phyloP scores from a whole-genome alignment of 1,140 invertebrate genomes.

The Caenorhabditis remanei region DNA sequence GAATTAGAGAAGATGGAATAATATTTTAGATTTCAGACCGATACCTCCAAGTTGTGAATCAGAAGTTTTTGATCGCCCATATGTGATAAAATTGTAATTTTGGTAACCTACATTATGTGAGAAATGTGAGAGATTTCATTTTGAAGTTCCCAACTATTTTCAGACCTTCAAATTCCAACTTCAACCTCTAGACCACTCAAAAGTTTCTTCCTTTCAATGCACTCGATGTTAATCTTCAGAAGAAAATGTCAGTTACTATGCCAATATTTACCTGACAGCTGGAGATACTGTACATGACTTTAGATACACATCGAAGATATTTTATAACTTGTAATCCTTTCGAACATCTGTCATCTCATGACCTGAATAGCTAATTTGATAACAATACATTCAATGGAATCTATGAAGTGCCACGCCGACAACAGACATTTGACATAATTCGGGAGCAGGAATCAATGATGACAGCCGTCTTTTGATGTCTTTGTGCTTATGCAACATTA shows the following conservation, averaged over 20 bases:
- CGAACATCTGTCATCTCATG: constrained; percentile 21
- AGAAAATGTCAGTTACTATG: neutral
- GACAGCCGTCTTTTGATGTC: constrained; percentile 49
- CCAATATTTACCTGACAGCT: constrained; percentile 21
- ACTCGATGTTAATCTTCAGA: too few species aligned
- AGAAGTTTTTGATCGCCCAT: too few species aligned
- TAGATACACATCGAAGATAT: neutral
- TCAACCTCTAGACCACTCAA: too few species aligned
- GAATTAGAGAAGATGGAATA: too few species aligned
- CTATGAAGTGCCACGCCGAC: constrained; percentile 34
- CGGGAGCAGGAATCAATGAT: neutral
- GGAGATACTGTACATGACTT: neutral
- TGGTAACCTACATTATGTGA: too few species aligned
- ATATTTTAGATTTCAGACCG: too few species aligned
- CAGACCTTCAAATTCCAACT: too few species aligned
- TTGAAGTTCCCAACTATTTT: too few species aligned
- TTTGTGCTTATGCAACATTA: constrained; percentile 44
- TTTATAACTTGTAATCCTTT: neutral
- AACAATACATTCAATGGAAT: neutral
- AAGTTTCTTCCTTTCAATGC: too few species aligned
- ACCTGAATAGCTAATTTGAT: constrained; percentile 31
- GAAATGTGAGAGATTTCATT: too few species aligned
- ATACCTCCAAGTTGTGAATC: too few species aligned
- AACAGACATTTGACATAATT: constrained; percentile 37
- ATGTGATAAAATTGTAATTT: too few species aligned